Conservation (phyloP, 2,888 invertebrate species). For the Tipula vernalis region DNA sequence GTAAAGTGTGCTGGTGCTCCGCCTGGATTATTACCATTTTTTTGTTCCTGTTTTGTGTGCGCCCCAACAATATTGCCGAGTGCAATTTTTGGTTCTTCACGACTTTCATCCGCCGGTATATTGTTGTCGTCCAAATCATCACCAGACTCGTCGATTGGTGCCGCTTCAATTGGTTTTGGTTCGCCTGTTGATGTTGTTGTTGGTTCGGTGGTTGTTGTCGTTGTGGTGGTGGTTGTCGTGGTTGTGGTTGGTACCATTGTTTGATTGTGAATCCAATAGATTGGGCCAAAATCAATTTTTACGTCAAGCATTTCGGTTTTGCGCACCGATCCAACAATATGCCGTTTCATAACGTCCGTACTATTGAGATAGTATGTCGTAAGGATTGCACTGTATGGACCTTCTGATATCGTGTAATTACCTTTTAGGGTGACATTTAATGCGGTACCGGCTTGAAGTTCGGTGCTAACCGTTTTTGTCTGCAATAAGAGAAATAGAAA, state of each 20-base stretch:
- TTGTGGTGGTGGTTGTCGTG: constrained; percentile 44
- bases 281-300: constrained; percentile 56
- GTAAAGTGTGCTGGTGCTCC: background rate
- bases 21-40: background rate
- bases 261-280: constrained; percentile 63
- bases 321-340: constrained; percentile 30
- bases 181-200: constrained; percentile 39
- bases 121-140: constrained; percentile 14
- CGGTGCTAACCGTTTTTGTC: constrained; percentile 42
- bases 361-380: constrained; percentile 41
- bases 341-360: constrained; percentile 28
- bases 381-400: constrained; percentile 60
- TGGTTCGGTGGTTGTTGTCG: constrained; percentile 46
- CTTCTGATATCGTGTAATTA: constrained; percentile 58
- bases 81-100: constrained; percentile 6
- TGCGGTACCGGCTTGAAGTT: constrained; percentile 63
- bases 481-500: background rate
- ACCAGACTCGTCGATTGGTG: constrained; percentile 33
- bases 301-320: constrained; percentile 49
- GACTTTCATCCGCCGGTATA: constrained; percentile 11
- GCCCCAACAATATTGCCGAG: background rate
- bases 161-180: constrained; percentile 37
- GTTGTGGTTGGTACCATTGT: constrained; percentile 67
- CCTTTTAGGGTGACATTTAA: constrained; percentile 69
- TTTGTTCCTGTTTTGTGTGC: background rate